Conservation (phyloP, 2,113 vertebrate species). For the Sminthopsis crassicaudata region DNA sequence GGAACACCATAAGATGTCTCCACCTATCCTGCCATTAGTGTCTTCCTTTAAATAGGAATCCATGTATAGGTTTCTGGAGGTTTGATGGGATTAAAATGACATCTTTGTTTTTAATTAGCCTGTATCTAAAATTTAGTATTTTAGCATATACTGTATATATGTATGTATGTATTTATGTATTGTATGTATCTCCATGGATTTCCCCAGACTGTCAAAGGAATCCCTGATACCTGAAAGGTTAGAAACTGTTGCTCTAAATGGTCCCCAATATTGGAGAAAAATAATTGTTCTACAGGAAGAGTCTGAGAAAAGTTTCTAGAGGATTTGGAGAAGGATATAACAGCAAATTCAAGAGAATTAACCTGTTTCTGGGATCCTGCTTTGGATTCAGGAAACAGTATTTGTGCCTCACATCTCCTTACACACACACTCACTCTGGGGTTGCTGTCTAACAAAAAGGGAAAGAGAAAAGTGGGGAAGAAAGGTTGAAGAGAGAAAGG, state of each 20-base stretch:
- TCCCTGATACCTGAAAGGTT: background rate
- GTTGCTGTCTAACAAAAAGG: background rate
- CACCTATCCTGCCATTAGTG: background rate
- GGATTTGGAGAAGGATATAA: background rate
- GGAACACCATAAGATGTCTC: background rate
- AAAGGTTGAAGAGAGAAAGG: no score
- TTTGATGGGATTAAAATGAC: background rate
- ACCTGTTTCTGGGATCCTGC: background rate
- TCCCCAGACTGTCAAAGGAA: background rate
- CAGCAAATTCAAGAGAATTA: background rate
- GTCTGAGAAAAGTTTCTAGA: background rate
- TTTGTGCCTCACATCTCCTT: background rate
- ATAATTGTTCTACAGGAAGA: background rate
- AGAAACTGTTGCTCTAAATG: background rate
- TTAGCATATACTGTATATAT: no score
- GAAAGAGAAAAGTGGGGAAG: background rate
- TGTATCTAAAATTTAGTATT: background rate
- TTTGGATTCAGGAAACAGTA: background rate
- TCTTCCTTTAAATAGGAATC: background rate
- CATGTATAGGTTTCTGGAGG: background rate
- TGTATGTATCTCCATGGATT: background rate
- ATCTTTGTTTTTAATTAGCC: background rate
- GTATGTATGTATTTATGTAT: no score
- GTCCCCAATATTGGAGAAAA: background rate
- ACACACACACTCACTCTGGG: no score